Evolutionary conservation across 1,140 invertebrate species (phyloP).

Genomic region (Drosophila albomicans): DNA sequence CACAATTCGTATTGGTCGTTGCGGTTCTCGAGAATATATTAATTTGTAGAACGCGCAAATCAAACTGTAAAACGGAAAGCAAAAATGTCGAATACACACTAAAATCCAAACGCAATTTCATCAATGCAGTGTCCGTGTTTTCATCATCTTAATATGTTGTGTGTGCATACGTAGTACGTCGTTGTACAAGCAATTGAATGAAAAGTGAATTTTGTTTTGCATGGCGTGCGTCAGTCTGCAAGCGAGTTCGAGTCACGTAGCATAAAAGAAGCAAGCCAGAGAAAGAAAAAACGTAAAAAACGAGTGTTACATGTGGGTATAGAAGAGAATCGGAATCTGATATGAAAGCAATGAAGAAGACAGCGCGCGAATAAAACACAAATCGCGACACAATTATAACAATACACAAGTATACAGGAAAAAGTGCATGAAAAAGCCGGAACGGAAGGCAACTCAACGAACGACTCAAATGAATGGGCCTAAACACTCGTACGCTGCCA

Average conservation of each 20-base stretch:
- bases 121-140: constrained; percentile 30
- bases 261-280: constrained; percentile 61
- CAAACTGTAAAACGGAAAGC: constrained; percentile 43
- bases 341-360: constrained; percentile 39
- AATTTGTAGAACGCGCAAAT: constrained; percentile 66
- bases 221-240: constrained; percentile 54
- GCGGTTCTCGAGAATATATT: constrained; percentile 47
- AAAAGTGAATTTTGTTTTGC: constrained; percentile 50
- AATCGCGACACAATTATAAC: constrained; percentile 42
- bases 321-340: constrained; percentile 41
- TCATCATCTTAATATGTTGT: neutral
- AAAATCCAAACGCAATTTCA: constrained; percentile 42
- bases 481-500: constrained; percentile 56
- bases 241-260: constrained; percentile 62
- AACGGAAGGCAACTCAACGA: constrained; percentile 10
- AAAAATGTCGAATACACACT: constrained; percentile 58
- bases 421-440: constrained; percentile 44
- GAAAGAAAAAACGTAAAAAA: constrained; percentile 23
- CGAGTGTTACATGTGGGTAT: constrained; percentile 50
- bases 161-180: neutral
- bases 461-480: constrained; percentile 66
- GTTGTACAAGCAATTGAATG: constrained; percentile 21
- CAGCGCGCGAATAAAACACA: constrained; percentile 40
- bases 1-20: constrained; percentile 52
- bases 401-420: constrained; percentile 11